A percentile compares a stretch with the other conserved stretches of the same genome.
phyloP scores from a whole-genome alignment of 2,888 invertebrate species.

The Marasmarcha lunaedactyla region DNA sequence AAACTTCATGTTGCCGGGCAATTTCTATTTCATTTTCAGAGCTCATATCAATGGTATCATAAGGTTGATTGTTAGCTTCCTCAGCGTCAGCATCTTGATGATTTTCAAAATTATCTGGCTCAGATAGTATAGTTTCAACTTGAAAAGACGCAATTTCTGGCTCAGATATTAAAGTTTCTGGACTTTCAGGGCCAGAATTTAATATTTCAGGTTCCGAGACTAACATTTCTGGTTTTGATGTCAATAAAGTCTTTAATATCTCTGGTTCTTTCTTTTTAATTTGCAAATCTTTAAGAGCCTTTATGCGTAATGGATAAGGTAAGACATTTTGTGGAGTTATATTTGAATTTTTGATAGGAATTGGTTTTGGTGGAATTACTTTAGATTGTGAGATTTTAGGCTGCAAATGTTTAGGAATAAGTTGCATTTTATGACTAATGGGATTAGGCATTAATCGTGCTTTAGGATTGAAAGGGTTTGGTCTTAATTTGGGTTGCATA shows the following conservation, averaged over 20 bases:
- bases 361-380: constrained; percentile 45
- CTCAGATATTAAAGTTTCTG: constrained; percentile 62
- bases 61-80: constrained; percentile 39
- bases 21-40: constrained; percentile 63
- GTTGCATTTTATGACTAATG: constrained; percentile 56
- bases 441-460: constrained; percentile 62
- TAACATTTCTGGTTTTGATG: constrained; percentile 54
- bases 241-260: constrained; percentile 60
- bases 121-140: constrained; percentile 60
- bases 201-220: constrained; percentile 61
- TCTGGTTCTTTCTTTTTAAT: constrained; percentile 63
- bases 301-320: constrained; percentile 59
- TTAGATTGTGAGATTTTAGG: constrained; percentile 39
- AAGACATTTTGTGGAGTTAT: constrained; percentile 37
- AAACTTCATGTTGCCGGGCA: constrained; percentile 40
- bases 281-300: constrained; percentile 63
- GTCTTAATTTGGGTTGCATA: constrained; percentile 53
- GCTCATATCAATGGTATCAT: constrained; percentile 62
- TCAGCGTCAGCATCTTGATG: constrained; percentile 29
- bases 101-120: constrained; percentile 47
- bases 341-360: constrained; percentile 45
- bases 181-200: constrained; percentile 63
- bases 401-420: constrained; percentile 36
- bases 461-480: constrained; percentile 63
- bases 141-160: constrained; percentile 65